Evolutionary conservation across 92 coral and sea anemone genomes (phyloP).

Genomic region (Epizoanthus scotinus): DNA sequence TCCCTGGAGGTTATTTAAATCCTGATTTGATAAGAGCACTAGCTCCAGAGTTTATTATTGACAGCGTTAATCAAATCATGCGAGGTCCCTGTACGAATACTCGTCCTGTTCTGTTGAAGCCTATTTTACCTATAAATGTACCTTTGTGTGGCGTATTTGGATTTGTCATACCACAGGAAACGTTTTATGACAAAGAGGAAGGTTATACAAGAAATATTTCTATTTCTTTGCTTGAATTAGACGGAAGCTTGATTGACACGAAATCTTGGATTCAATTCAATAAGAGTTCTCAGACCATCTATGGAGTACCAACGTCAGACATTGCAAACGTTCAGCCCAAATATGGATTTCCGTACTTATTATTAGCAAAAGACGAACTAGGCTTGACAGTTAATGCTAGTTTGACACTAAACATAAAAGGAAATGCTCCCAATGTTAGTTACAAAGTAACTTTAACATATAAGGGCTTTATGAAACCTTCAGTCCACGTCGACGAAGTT

Average conservation of each 20-base stretch:
- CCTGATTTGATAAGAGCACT: slow-evolving; percentile 43
- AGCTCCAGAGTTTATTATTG: slow-evolving; percentile 44
- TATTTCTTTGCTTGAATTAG: slow-evolving; percentile 51
- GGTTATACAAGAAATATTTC: slow-evolving; percentile 69
- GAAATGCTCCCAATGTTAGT: slow-evolving; percentile 6
- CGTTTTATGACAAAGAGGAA: slow-evolving; percentile 81
- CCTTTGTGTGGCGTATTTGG: slow-evolving; percentile 57
- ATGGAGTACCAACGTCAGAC: slow-evolving; percentile 59
- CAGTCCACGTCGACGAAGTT: slow-evolving; percentile 23
- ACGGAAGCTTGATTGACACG: slow-evolving; percentile 46
- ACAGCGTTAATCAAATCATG: slow-evolving; percentile 37
- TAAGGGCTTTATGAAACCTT: slow-evolving; percentile 6
- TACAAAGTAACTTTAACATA: slow-evolving; percentile 31
- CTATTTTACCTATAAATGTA: slow-evolving; percentile 49
- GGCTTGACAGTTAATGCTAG: slow-evolving; percentile 23
- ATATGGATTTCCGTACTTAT: slow-evolving; percentile 9
- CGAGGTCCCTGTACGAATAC: slow-evolving; percentile 51
- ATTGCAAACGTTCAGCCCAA: background rate
- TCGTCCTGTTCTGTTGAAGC: slow-evolving; percentile 50
- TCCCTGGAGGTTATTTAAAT: slow-evolving; percentile 29
- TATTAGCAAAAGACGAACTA: slow-evolving; percentile 39
- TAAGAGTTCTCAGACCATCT: slow-evolving; percentile 57
- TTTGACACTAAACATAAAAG: slow-evolving; percentile 21
- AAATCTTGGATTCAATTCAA: slow-evolving; percentile 81
- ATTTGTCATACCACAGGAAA: slow-evolving; percentile 61